Percentiles rank a stretch among this genome's conserved stretches.
These are phyloP conservation scores for Bombus superbus DNA, from an alignment of 1,140 invertebrate genomes.

Conservation along the genomic window DNA sequence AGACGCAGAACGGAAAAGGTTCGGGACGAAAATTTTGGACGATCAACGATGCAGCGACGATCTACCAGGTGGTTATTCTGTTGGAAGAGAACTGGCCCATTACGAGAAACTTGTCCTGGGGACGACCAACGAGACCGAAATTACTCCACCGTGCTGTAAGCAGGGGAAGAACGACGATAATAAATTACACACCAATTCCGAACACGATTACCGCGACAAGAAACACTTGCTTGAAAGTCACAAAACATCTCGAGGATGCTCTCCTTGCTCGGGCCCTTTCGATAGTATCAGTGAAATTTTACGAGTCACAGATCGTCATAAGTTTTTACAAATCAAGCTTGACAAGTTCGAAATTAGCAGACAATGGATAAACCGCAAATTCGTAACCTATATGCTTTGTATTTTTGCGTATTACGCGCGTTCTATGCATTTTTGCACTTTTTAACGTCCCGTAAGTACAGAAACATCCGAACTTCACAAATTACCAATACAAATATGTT, in stretches of 20 bases:
- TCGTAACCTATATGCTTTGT: too few species aligned
- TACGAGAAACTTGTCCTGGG: conserved; percentile 27
- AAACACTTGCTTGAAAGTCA: background rate
- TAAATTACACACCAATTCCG: conserved; percentile 14
- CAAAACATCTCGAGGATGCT: background rate
- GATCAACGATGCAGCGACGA: conserved; percentile 13
- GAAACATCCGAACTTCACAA: too few species aligned
- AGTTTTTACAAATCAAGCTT: too few species aligned
- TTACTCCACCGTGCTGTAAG: background rate
- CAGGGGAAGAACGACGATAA: background rate
- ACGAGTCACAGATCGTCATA: background rate
- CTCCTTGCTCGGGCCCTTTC: background rate
- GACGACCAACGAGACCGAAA: conserved; percentile 20
- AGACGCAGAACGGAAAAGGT: conserved; percentile 37
- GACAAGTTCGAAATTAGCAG: too few species aligned
- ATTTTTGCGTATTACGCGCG: too few species aligned
- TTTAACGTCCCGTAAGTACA: too few species aligned
- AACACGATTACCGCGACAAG: background rate
- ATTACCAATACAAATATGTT: too few species aligned
- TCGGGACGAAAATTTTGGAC: conserved; percentile 47
- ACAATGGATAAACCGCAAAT: too few species aligned
- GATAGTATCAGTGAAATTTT: background rate
- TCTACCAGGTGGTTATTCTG: background rate
- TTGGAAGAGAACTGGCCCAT: conserved; percentile 23
- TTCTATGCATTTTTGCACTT: too few species aligned